phyloP scores from a whole-genome alignment of 2,113 vertebrate species.

The Aix galericulata region DNA sequence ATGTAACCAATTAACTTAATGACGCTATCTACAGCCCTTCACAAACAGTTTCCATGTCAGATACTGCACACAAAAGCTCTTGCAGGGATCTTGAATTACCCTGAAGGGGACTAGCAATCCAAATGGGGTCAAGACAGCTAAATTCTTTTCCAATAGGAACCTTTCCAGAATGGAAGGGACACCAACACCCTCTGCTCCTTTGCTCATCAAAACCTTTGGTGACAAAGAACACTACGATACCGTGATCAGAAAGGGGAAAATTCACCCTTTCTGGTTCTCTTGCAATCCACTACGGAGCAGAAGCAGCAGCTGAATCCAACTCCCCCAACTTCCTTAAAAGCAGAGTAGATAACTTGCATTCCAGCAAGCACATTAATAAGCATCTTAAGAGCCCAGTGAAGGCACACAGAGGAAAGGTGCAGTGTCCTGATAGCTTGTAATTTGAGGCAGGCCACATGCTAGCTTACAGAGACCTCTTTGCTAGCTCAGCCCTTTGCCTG shows the following conservation, averaged over 20 bases:
- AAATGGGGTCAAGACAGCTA: not conserved
- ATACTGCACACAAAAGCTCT: conserved; percentile 61
- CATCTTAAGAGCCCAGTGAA: not conserved
- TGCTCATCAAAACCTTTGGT: not conserved
- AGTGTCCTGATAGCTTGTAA: not conserved
- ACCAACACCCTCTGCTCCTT: not conserved
- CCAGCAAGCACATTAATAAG: not conserved
- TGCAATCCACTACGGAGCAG: not conserved
- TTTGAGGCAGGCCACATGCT: not conserved
- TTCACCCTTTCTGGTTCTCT: not conserved
- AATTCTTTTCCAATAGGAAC: not conserved
- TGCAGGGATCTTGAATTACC: conserved; percentile 60
- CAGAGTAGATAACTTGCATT: not conserved
- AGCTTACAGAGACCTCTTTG: not conserved
- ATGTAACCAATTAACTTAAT: conserved; percentile 65
- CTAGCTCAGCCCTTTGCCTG: not conserved
- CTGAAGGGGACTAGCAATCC: not conserved
- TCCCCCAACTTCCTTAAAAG: not conserved
- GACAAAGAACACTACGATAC: not conserved
- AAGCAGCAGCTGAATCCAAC: not conserved
- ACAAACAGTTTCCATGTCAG: conserved; percentile 68
- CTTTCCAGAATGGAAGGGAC: not conserved
- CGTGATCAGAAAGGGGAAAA: not conserved
- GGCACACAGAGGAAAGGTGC: not conserved
- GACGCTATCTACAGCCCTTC: conserved; percentile 49